Base-by-base conservation (phyloP, 2,113 vertebrate genomes). In the Spheniscus mendiculus region DNA sequence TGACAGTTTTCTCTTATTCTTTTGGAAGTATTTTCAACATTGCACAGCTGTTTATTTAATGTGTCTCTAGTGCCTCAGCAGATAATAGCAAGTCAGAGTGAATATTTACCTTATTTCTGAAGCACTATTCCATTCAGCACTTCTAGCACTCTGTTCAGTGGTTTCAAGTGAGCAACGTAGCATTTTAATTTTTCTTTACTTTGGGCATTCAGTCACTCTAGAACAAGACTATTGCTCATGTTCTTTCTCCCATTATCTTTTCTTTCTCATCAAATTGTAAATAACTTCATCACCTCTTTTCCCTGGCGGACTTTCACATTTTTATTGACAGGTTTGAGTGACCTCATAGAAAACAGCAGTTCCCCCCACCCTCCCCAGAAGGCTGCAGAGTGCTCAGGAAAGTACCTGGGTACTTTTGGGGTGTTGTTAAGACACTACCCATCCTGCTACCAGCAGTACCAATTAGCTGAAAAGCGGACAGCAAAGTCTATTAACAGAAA, bases 41-140 rank as follows among this genome's bases (percentile, higher is more conserved):
- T 96, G 89, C 92, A 89, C 95, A 88, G 95, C 71, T 98, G 97
- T 98, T 98, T 98, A 62, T 96, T 97, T 98, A 97, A 90, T 96
- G 81, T 10, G 85, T 97, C 95, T 98, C 38, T 38, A 84, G 92
- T 95, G 90, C 97, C 89, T 97, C 66, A 73, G 91, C 61, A 94
- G 96, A 97, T 95, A 97, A 97, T 94, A 93, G 88, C 83, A 85
- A 97, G 95, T 92, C 90, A 83, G 83, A 94, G 95, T 5, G 93
- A 95, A 97, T 96, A 80, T 98, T 97, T 97, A 89, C 97, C 87
- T 89, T 95, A 36, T 87, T 94, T 96, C 94, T 93, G 87, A 97
- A 97, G 91, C 66, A 88, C 93, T 72, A 56, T 63, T 89, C 73
- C 87, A 78, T 93, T 91, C 87, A 77, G 53, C 91, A 83, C 66